Conservation (phyloP, 2,797 vertebrate genomes). For the Scleropages formosus region DNA sequence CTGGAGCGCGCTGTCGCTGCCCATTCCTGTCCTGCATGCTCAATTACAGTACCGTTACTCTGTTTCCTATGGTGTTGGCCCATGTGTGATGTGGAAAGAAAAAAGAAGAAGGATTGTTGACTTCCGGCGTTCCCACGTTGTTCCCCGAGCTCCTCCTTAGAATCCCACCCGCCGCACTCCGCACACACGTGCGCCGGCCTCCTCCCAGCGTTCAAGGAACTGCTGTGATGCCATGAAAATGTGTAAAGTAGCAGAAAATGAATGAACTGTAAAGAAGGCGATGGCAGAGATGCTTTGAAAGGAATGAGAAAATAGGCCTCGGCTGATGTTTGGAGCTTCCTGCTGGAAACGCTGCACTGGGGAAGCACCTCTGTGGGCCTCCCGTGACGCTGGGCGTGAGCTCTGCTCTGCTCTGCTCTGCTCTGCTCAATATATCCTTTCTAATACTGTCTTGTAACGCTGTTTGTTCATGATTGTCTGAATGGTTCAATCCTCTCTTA, state of each 20-base stretch:
- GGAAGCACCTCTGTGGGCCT: constrained; percentile 57
- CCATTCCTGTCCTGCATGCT: constrained; percentile 22
- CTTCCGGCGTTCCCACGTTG: constrained; percentile 47
- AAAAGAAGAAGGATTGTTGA: constrained; percentile 46
- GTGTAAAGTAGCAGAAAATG: constrained; percentile 7
- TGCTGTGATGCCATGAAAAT: constrained; percentile 41
- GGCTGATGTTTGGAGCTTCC: constrained; percentile 52
- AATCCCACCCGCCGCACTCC: constrained; percentile 46
- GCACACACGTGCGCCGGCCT: constrained; percentile 57
- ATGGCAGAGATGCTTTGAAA: constrained; percentile 3
- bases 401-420: too few relatives aligned
- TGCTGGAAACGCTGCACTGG: constrained; percentile 53
- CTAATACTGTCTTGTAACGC: constrained; percentile 74
- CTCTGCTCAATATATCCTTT: constrained; percentile 43
- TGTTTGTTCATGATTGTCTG: constrained; percentile 81
- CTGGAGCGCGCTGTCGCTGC: neutral
- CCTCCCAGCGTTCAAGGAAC: constrained; percentile 54
- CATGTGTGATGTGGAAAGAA: constrained; percentile 67
- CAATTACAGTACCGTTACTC: constrained; percentile 31
- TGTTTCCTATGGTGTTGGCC: constrained; percentile 47
- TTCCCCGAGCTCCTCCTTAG: constrained; percentile 49
- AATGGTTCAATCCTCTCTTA: constrained; percentile 79
- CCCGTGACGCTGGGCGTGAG: constrained; percentile 58
- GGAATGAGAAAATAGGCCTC: constrained; percentile 42
- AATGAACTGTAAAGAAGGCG: too few relatives aligned